phyloP scores from a whole-genome alignment of 2,797 vertebrate genomes.

The Glyptemys insculpta region DNA sequence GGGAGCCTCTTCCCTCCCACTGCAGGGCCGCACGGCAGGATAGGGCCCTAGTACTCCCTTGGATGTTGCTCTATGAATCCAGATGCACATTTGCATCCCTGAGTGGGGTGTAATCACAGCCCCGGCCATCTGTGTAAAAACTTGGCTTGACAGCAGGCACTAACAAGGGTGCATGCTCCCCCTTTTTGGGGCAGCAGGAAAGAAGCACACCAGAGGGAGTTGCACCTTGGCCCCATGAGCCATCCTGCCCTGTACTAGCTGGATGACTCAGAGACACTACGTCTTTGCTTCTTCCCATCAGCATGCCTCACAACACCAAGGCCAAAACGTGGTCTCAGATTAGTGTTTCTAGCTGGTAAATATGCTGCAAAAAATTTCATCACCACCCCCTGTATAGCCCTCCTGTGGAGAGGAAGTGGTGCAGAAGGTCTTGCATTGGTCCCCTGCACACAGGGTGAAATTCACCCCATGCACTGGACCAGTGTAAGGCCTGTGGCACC shows the following conservation, averaged over 20 bases:
- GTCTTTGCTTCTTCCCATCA: not conserved
- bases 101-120: not conserved
- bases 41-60: not conserved
- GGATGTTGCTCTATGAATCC: not conserved
- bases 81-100: not conserved
- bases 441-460: not conserved
- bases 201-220: not conserved
- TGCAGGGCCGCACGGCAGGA: accelerated
- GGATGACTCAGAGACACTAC: not conserved
- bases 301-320: not conserved
- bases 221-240: not conserved
- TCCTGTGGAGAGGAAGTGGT: not conserved
- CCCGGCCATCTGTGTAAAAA: not conserved
- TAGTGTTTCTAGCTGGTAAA: not conserved
- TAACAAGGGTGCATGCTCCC: not conserved
- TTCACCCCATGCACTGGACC: not conserved
- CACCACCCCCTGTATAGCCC: slow-evolving; percentile 19
- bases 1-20: not conserved
- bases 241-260: not conserved
- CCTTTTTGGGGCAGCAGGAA: not conserved
- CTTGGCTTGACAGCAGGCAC: not conserved
- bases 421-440: not conserved
- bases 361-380: not conserved
- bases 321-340: accelerated
- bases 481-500: not conserved